Conservation (phyloP, 92 coral and sea anemone species). For the Phymanthus crucifer region DNA sequence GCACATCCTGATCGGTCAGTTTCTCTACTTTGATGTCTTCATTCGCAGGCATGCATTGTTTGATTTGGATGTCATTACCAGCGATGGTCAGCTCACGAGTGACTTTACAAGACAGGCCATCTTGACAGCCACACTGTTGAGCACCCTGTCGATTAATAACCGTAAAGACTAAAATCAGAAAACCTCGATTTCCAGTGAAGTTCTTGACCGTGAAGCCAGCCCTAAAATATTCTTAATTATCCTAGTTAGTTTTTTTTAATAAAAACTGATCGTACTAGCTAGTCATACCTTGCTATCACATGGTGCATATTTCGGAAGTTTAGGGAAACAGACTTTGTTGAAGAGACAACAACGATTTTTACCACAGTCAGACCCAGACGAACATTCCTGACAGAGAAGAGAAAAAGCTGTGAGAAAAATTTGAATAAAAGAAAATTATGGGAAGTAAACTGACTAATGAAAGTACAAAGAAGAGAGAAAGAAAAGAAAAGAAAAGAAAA, state of each 20-base stretch:
- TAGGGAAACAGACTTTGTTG: constrained; percentile 15
- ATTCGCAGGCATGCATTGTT: constrained; percentile 18
- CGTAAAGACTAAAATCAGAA: too few species aligned
- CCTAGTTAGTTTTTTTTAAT: too few species aligned
- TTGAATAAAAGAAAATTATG: too few species aligned
- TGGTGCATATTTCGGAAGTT: constrained; percentile 12
- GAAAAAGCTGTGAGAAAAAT: neutral
- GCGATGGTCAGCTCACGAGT: constrained; percentile 26
- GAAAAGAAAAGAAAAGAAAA: too few species aligned
- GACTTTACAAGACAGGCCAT: constrained; percentile 17
- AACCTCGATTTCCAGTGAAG: too few species aligned
- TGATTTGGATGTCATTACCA: constrained; percentile 13
- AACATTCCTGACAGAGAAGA: neutral
- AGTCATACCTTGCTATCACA: constrained; percentile 1
- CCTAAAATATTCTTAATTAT: too few species aligned
- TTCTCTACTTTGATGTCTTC: constrained; percentile 13
- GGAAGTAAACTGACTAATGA: too few species aligned
- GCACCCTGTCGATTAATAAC: neutral
- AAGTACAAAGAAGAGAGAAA: too few species aligned
- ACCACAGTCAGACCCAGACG: constrained; percentile 15
- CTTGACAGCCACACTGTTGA: constrained; percentile 14
- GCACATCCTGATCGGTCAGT: constrained; percentile 18
- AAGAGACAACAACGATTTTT: constrained; percentile 11
- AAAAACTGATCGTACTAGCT: too few species aligned
- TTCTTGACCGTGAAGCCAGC: too few species aligned